Base-by-base conservation (phyloP, 2,113 vertebrate genomes). In the Platysteira castanea region DNA sequence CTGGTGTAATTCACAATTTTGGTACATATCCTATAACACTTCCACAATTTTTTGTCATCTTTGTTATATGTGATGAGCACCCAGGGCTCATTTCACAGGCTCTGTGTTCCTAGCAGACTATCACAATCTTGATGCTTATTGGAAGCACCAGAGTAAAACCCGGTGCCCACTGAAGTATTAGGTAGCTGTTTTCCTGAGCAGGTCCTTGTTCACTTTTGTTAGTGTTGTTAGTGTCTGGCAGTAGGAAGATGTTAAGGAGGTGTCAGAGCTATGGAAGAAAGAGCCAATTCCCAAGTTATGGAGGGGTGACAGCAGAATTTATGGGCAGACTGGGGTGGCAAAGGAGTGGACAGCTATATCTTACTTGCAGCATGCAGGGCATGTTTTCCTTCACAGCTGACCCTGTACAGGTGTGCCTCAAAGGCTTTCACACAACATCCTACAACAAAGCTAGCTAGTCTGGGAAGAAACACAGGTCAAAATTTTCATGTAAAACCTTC, bases 11-110 rank as follows among this genome's bases (percentile, higher is more conserved):
- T 49, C 13, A 35, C 49, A 15, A 50, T 60, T 54, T 65, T 75
- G 37, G 20, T 61, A 16, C 1, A 1, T 1, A 1, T 42, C 37
- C 71, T 37, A 19, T 10, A 39, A 39, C 0, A 1, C n/a, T 75
- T 31, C n/a, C 4, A 10, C n/a, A 70, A 2, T 11, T 42, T 85
- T 47, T 70, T 74, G 65, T 54, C 41, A 15, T 75, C 50, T 78
- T 68, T 73, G 22, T 37, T 87, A 54, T 1, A 1, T 31, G 44
- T 11, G 35, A 41, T 37, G n/a, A 68, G 44, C 7, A 0, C 26
- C 9, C 39, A 37, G 10, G 42, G 28, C 44, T 76, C 3, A 1
- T 54, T 35, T 11, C 4, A 1, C 53, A 39, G 56, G 17, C 8
- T 73, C 57, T 56, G 30, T n/a, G 31, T 11, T 75, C 65, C 49